Evolutionary conservation across 23 tunicate genomes (phyloP).

Genomic region (Clavelina lepadiformis): DNA sequence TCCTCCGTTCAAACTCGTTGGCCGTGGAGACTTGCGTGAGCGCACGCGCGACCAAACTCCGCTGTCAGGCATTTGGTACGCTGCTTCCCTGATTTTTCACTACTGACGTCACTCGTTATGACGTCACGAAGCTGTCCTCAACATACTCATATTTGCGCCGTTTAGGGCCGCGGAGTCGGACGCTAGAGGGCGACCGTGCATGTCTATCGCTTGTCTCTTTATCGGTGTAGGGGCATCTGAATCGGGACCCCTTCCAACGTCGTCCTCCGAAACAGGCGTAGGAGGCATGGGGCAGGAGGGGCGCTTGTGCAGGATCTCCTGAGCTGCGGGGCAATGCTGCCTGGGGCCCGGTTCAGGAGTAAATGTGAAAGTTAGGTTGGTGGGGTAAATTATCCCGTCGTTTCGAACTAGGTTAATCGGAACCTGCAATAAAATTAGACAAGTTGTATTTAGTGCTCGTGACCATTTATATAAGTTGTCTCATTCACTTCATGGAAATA

Average conservation of each 20-base stretch:
- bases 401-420: slow-evolving; percentile 86
- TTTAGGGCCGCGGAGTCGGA: slow-evolving; percentile 32
- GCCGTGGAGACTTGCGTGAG: too few species aligned
- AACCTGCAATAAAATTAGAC: slow-evolving; percentile 40
- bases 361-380: slow-evolving; percentile 67
- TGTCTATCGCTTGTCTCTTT: slow-evolving; percentile 36
- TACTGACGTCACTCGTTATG: slow-evolving; percentile 4
- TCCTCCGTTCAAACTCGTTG: too few species aligned
- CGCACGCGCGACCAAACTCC: too few species aligned
- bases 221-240: slow-evolving; percentile 22
- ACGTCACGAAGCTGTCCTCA: slow-evolving; percentile 45
- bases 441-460: neutral
- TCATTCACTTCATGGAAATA: too few species aligned
- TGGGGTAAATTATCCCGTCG: slow-evolving; percentile 92
- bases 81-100: too few species aligned
- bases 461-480: too few species aligned
- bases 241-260: slow-evolving; percentile 19
- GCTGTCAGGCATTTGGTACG: too few species aligned
- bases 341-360: slow-evolving; percentile 90
- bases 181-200: slow-evolving; percentile 41
- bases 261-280: slow-evolving; percentile 54
- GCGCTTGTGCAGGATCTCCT: slow-evolving; percentile 48
- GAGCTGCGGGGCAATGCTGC: slow-evolving; percentile 60
- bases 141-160: slow-evolving; percentile 6
- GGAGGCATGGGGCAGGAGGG: slow-evolving; percentile 53